These are phyloP conservation scores for Pseudomugil gertrudae DNA, from an alignment of 2,797 vertebrate genomes.

Conservation along the genomic window DNA sequence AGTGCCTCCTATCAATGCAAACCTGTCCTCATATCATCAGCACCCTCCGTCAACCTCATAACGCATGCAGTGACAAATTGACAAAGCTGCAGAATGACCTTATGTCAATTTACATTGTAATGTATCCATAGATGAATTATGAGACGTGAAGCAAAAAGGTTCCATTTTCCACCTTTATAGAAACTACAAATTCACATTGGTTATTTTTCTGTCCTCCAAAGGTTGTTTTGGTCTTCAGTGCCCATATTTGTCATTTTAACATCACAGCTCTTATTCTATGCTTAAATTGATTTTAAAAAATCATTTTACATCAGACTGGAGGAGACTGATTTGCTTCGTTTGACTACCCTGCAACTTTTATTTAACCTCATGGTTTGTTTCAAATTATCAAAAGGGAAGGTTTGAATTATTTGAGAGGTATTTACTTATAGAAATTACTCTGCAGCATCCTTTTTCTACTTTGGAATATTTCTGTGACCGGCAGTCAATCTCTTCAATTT, in stretches of 20 bases:
- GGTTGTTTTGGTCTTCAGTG: neutral
- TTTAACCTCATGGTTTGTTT: neutral
- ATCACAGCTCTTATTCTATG: neutral
- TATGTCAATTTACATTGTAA: slow-evolving; percentile 42
- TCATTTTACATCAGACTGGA: neutral
- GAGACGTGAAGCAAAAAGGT: slow-evolving; percentile 12
- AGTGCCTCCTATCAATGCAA: slow-evolving; percentile 66
- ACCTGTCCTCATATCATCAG: slow-evolving; percentile 58
- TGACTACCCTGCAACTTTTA: neutral
- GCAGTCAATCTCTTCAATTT: too few species aligned
- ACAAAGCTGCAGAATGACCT: slow-evolving; percentile 68
- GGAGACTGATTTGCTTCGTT: neutral
- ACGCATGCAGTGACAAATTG: slow-evolving; percentile 75
- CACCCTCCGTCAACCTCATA: slow-evolving; percentile 74
- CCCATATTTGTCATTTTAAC: neutral
- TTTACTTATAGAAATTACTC: too few species aligned
- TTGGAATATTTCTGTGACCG: too few species aligned
- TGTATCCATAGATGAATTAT: slow-evolving; percentile 16
- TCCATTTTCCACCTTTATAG: neutral
- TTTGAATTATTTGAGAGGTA: too few species aligned
- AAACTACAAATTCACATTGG: neutral
- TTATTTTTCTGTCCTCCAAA: neutral
- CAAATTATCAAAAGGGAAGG: neutral
- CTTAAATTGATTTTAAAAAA: neutral
- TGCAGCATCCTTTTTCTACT: too few species aligned